Evolutionary conservation across 2,888 invertebrate genomes (phyloP).

Genomic region (Pyrrhosoma nymphula): DNA sequence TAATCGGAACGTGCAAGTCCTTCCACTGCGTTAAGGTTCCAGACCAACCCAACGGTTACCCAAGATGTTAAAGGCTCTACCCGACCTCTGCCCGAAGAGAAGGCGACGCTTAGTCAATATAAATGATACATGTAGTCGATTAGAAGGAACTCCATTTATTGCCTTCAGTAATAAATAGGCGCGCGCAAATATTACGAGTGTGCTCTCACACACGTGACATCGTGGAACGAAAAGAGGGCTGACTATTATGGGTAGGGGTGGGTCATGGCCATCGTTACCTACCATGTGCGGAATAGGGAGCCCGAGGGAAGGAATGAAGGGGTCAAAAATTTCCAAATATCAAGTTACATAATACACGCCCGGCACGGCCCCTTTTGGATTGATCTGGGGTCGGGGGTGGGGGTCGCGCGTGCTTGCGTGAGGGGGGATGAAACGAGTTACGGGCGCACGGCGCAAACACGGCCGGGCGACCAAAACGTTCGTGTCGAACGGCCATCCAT

Average conservation of each 20-base stretch:
- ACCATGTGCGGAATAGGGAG: neutral
- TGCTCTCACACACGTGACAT: neutral
- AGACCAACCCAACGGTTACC: too few relatives aligned
- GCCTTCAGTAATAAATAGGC: neutral
- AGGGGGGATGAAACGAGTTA: neutral
- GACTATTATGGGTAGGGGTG: neutral
- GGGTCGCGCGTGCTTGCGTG: neutral
- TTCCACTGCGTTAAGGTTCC: too few relatives aligned
- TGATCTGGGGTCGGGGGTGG: neutral
- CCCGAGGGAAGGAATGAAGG: neutral
- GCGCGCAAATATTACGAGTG: neutral
- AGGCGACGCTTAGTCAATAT: too few relatives aligned
- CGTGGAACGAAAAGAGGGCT: neutral
- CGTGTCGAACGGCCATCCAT: conserved; percentile 8
- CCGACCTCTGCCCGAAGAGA: too few relatives aligned
- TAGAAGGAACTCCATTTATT: neutral
- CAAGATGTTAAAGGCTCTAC: too few relatives aligned
- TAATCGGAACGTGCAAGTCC: too few relatives aligned
- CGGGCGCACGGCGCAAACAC: neutral
- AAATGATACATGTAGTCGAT: neutral
- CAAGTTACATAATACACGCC: neutral
- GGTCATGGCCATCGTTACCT: neutral
- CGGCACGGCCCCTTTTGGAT: neutral
- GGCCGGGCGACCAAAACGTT: neutral
- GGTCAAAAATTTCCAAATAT: neutral